These are phyloP conservation scores for Microctenopoma lineatum DNA, from an alignment of 2,797 vertebrate genomes.

Conservation along the genomic window DNA sequence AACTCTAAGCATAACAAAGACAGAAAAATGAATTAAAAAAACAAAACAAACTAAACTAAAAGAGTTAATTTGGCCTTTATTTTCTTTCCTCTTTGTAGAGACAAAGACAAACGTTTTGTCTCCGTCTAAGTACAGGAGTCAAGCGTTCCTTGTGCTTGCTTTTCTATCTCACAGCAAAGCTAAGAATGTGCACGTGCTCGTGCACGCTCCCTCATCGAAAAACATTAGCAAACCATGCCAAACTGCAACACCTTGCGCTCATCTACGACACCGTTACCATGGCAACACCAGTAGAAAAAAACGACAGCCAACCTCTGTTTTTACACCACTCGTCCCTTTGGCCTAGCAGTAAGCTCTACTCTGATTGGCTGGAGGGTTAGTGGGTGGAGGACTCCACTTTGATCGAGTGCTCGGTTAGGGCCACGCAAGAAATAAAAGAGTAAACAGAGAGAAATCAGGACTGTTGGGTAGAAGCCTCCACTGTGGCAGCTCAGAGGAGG, in stretches of 20 bases:
- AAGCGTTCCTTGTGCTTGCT: constrained; percentile 92
- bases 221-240: constrained; percentile 17
- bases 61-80: constrained; percentile 79
- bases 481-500: constrained; percentile 55
- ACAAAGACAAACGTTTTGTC: constrained; percentile 76
- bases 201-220: constrained; percentile 27
- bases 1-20: constrained; percentile 81
- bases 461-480: constrained; percentile 44
- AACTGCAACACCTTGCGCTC: constrained; percentile 24
- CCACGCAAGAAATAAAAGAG: constrained; percentile 25
- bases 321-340: constrained; percentile 27
- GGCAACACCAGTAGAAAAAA: constrained; percentile 29
- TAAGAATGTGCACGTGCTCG: constrained; percentile 44
- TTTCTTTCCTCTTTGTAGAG: constrained; percentile 27
- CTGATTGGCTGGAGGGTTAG: constrained; percentile 67
- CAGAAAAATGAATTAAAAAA: constrained; percentile 64
- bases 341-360: constrained; percentile 51
- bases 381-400: constrained; percentile 46
- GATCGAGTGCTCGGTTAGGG: constrained; percentile 40
- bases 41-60: constrained; percentile 35
- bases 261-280: constrained; percentile 9
- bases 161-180: constrained; percentile 80
- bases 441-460: constrained; percentile 19
- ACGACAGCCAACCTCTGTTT: constrained; percentile 29
- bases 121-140: constrained; percentile 78